Evolutionary conservation across 2,888 invertebrate genomes (phyloP).

Genomic region (Hetaerina titia): DNA sequence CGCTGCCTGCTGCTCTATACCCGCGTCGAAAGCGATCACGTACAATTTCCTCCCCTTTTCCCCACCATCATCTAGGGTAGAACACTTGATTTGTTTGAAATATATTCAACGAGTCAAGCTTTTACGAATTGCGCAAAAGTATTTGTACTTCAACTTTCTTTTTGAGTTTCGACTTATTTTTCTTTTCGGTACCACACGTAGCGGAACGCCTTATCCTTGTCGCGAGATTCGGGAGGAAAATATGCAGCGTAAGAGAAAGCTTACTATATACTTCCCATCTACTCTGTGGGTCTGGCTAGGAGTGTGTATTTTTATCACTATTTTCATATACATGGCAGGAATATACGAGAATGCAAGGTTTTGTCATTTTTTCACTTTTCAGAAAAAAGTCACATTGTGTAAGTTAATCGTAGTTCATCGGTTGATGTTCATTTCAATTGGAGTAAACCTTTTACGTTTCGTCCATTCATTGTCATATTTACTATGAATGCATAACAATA

Average conservation of each 20-base stretch:
- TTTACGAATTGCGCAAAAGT: neutral
- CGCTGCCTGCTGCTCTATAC: neutral
- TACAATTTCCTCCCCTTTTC: neutral
- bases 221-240: neutral
- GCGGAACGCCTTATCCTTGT: constrained; percentile 62
- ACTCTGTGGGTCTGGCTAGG: neutral
- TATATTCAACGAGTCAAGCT: neutral
- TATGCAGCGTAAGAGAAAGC: neutral
- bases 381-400: neutral
- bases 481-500: no score
- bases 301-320: neutral
- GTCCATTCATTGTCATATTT: no score
- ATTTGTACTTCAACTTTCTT: neutral
- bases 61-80: neutral
- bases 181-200: neutral
- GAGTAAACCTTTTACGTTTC: no score
- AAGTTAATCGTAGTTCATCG: neutral
- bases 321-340: neutral
- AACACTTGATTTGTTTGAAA: neutral
- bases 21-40: neutral
- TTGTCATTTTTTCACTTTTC: neutral
- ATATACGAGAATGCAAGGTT: neutral
- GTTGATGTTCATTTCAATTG: neutral
- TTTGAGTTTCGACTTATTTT: no score
- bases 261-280: neutral